Base-by-base conservation (phyloP, 2,888 invertebrate species). In the Cosmia trapezina region DNA sequence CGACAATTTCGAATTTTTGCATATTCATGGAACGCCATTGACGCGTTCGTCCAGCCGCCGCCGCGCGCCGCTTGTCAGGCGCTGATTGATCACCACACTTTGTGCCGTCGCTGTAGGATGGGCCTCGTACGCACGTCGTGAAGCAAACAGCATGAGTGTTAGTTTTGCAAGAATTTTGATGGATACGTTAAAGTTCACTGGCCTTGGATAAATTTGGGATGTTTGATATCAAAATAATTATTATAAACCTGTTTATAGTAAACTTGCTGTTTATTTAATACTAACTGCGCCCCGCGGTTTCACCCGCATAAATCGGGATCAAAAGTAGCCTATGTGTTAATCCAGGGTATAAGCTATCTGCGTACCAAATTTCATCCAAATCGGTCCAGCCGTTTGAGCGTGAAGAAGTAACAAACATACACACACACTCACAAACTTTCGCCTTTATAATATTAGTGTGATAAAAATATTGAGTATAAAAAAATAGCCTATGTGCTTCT, bases 11-110 rank as follows among this genome's bases (percentile, higher is more conserved):
- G 14, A 63, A 53, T 76, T 85, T 87, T 86, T 87, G 86, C 83
- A 87, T 87, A 85, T 87, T 87, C 88, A 87, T 87, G 56, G 83
- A 33, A 43, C 67, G 81, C 70, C 73, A 81, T 81, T 72, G 78
- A 79, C 74, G 71, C 73, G 76, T 70, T 66, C 4, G 63, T 65
- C 60, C 64, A 70, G 57, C 76, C 22, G 64, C 59, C 76, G 71
- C 65, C 65, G 61, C 76, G 56, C 76, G 71, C 65, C 65, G 61
- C 76, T 66, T 78, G 85, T 81, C 85, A 69, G 1, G 33, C 54
- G 68, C 66, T 86, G 83, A 85, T 86, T 78, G 85, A 85, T 85
- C 65, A 70, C 73, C 80, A 64, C 75, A 65, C 80, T 74, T 70
- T 73, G 64, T 80, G 33, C 19, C 51, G 60, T 63, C 54, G 76